Evolutionary conservation across 2,888 invertebrate species (phyloP).

Genomic region (Lapara coniferarum): DNA sequence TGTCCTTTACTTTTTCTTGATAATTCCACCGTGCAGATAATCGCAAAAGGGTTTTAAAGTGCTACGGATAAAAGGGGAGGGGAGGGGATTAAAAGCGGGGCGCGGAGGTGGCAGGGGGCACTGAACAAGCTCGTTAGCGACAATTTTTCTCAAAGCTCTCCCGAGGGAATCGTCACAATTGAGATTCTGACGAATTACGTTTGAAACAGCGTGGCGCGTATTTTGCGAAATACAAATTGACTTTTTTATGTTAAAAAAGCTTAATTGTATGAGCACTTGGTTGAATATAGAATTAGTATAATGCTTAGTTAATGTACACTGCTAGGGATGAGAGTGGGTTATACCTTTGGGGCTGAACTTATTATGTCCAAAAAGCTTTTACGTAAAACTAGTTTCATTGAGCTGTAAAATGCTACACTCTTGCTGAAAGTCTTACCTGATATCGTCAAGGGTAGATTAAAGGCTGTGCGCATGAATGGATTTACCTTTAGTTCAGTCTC

Average conservation of each 20-base stretch:
- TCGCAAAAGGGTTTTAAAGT: constrained; percentile 81
- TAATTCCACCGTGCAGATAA: constrained; percentile 73
- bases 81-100: constrained; percentile 72
- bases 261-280: not conserved
- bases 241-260: constrained; percentile 57
- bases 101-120: constrained; percentile 43
- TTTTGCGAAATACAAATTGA: constrained; percentile 60
- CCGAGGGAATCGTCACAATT: constrained; percentile 78
- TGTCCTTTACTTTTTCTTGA: constrained; percentile 67
- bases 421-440: too few species aligned
- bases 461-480: too few species aligned
- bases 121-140: constrained; percentile 77
- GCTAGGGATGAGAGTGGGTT: too few species aligned
- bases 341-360: too few species aligned
- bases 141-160: constrained; percentile 82
- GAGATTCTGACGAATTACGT: constrained; percentile 80
- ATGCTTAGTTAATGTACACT: too few species aligned
- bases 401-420: too few species aligned
- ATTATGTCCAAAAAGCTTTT: too few species aligned
- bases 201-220: constrained; percentile 62
- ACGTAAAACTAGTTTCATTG: too few species aligned
- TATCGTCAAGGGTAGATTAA: too few species aligned
- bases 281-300: too few species aligned
- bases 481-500: too few species aligned
- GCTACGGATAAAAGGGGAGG: constrained; percentile 67